phyloP scores from a whole-genome alignment of 2,113 vertebrate species.

The Catagonus wagneri region DNA sequence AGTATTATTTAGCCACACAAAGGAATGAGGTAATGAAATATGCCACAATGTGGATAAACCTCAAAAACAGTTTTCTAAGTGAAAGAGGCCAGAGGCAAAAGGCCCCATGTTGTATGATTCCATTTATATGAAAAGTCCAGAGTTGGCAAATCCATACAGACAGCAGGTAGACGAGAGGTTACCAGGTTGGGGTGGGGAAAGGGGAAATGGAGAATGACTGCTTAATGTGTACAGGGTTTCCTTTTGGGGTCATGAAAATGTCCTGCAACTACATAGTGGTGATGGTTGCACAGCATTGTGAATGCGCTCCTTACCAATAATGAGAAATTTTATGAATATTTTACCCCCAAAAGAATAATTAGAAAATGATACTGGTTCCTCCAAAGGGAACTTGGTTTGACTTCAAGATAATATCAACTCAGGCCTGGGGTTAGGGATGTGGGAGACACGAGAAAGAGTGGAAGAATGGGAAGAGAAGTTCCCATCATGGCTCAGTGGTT shows the following conservation, averaged over 20 bases:
- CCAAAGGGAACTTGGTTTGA: background rate
- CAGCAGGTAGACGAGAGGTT: background rate
- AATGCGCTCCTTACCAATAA: background rate
- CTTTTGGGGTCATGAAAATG: background rate
- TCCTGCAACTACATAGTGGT: background rate
- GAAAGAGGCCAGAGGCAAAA: background rate
- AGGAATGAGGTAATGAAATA: background rate
- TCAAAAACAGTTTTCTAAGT: background rate
- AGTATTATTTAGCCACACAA: background rate
- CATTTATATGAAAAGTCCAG: background rate
- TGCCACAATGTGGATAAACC: background rate
- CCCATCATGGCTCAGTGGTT: too few species aligned
- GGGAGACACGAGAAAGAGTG: background rate
- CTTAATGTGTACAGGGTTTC: background rate
- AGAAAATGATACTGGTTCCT: background rate
- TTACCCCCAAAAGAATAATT: background rate
- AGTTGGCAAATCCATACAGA: background rate
- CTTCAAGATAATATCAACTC: background rate
- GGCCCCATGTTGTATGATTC: background rate
- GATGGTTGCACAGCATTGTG: background rate
- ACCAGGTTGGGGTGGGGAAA: too few species aligned
- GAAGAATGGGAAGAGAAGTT: background rate
- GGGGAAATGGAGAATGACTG: background rate
- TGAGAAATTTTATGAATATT: background rate
- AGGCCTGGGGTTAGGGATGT: background rate